Conservation (phyloP, 92 coral and sea anemone species). For the Parazoanthus darwini region DNA sequence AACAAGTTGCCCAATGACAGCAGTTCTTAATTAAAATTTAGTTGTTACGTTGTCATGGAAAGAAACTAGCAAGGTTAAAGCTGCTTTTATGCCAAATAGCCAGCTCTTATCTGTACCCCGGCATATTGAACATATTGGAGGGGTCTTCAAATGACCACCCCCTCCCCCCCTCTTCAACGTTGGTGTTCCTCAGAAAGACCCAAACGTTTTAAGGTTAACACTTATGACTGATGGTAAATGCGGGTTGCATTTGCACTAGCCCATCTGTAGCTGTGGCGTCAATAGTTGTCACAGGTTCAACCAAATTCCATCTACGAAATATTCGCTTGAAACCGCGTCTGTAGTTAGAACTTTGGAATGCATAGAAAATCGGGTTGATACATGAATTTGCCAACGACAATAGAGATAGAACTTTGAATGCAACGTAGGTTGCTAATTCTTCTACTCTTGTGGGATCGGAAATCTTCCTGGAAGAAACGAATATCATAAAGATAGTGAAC, state of each 20-base stretch:
- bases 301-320: background rate
- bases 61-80: too few relatives aligned
- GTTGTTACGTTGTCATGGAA: too few relatives aligned
- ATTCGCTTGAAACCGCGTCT: slow-evolving; percentile 36
- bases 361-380: slow-evolving; percentile 32
- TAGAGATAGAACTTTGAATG: slow-evolving; percentile 4
- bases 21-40: too few relatives aligned
- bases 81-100: too few relatives aligned
- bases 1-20: too few relatives aligned
- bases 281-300: background rate
- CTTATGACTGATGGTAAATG: background rate
- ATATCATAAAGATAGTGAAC: slow-evolving; percentile 19
- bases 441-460: background rate
- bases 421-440: background rate
- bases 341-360: slow-evolving; percentile 36
- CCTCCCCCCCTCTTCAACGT: too few relatives aligned
- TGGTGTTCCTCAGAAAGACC: too few relatives aligned
- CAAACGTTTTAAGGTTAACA: too few relatives aligned
- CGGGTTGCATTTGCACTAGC: background rate
- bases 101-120: too few relatives aligned
- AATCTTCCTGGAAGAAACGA: slow-evolving; percentile 18
- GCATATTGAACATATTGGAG: too few relatives aligned
- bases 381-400: slow-evolving; percentile 21
- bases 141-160: too few relatives aligned
- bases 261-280: background rate